Percentiles rank a stretch among this genome's conserved stretches.
Conservation (phyloP, 1,140 invertebrate species). For the Heliconius nattereri region DNA sequence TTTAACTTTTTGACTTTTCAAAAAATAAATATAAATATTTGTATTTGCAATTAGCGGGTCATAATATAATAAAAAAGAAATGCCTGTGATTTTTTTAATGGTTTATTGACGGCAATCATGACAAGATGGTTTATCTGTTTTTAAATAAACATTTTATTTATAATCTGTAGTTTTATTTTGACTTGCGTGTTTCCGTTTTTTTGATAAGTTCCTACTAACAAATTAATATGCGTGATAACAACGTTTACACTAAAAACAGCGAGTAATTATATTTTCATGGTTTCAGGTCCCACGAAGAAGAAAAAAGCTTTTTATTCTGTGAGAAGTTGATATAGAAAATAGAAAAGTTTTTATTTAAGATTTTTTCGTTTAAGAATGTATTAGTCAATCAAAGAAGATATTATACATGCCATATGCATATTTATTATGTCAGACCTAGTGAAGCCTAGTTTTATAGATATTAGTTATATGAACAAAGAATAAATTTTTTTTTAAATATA, state of each 20-base stretch:
- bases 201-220: conserved; percentile 19
- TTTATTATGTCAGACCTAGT: not conserved
- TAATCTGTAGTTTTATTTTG: conserved; percentile 22
- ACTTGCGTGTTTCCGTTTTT: conserved; percentile 1
- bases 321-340: conserved; percentile 26
- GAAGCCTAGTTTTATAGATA: not conserved
- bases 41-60: not conserved
- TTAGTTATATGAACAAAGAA: not conserved
- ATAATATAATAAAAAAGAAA: conserved; percentile 16
- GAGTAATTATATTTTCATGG: conserved; percentile 22
- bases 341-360: not conserved
- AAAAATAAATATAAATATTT: not conserved
- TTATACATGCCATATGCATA: not conserved
- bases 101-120: conserved; percentile 32
- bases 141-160: conserved; percentile 37
- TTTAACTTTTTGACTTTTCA: not conserved
- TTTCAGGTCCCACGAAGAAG: conserved; percentile 48
- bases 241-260: not conserved
- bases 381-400: not conserved
- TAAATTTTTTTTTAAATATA: not conserved
- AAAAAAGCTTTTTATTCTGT: conserved; percentile 39
- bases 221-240: conserved; percentile 22
- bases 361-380: not conserved
- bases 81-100: conserved; percentile 37
- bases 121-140: conserved; percentile 40